A percentile compares a stretch with the other conserved stretches of the same genome.
Conservation (phyloP, 2,888 invertebrate genomes). For the Caenorhabditis afra region DNA sequence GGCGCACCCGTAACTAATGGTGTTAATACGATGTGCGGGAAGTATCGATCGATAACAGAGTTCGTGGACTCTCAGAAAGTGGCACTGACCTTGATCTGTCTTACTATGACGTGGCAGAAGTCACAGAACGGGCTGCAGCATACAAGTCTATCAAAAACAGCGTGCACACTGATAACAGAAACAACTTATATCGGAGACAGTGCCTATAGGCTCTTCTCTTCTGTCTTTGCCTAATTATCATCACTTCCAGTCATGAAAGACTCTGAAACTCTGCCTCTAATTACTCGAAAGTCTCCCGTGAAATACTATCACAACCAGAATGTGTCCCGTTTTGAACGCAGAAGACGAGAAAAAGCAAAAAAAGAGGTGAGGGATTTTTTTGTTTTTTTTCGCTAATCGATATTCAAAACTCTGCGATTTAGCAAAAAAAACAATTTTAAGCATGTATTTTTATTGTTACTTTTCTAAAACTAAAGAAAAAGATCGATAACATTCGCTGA, state of each 20-base stretch:
- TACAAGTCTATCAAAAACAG: slow-evolving; percentile 44
- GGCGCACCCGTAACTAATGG: too few relatives aligned
- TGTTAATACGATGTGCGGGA: too few relatives aligned
- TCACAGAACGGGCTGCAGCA: slow-evolving; percentile 29
- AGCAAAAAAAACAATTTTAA: not conserved
- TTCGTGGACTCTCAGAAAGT: too few relatives aligned
- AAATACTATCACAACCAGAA: slow-evolving; percentile 60
- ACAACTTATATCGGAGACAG: slow-evolving; percentile 17
- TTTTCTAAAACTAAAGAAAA: not conserved
- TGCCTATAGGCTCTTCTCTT: slow-evolving; percentile 20
- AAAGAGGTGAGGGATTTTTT: slow-evolving; percentile 31
- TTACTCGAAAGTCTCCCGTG: slow-evolving; percentile 38
- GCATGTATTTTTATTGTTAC: not conserved
- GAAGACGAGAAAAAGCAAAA: slow-evolving; percentile 38
- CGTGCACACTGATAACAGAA: slow-evolving; percentile 30
- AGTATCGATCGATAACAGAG: too few relatives aligned
- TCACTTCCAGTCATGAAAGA: slow-evolving; percentile 27
- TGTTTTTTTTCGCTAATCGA: not conserved
- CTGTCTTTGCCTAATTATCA: slow-evolving; percentile 11
- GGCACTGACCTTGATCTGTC: too few relatives aligned
- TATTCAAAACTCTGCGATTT: not conserved
- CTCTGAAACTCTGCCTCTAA: slow-evolving; percentile 37
- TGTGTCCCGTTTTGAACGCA: slow-evolving; percentile 49
- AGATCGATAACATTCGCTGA: too few relatives aligned
- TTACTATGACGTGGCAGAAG: slow-evolving; percentile 36